Percentiles rank a stretch among this genome's conserved stretches.
These are phyloP conservation scores for Neosalanx taihuensis DNA, from an alignment of 2,797 vertebrate genomes.

Conservation along the genomic window DNA sequence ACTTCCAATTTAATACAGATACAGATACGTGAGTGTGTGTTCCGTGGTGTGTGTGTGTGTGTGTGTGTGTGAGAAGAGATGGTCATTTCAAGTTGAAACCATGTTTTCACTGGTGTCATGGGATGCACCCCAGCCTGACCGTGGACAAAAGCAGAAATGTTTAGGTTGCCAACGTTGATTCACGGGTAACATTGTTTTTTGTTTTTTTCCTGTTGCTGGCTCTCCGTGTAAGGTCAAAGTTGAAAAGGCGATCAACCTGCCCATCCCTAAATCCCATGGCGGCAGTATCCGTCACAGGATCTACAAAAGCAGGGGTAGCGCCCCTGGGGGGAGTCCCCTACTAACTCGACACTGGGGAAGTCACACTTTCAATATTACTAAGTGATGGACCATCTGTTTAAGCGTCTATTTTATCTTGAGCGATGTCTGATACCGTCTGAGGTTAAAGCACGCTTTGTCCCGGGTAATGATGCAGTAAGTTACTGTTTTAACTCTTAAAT, in stretches of 20 bases:
- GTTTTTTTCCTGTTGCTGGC: neutral
- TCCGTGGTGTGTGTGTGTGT: too few relatives aligned
- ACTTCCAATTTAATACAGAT: too few relatives aligned
- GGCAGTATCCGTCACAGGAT: slow-evolving; percentile 63
- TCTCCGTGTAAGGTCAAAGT: slow-evolving; percentile 13
- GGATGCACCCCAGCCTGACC: too few relatives aligned
- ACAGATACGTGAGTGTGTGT: too few relatives aligned
- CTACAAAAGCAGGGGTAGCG: slow-evolving; percentile 56
- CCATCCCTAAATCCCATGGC: slow-evolving; percentile 58
- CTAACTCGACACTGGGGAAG: slow-evolving; percentile 43
- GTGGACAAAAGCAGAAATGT: neutral
- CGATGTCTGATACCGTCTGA: neutral
- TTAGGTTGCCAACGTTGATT: slow-evolving; percentile 39
- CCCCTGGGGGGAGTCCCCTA: slow-evolving; percentile 48
- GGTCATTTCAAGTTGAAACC: too few relatives aligned
- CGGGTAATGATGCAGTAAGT: neutral
- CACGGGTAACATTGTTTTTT: slow-evolving; percentile 20
- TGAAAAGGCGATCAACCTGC: slow-evolving; percentile 54
- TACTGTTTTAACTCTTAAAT: neutral
- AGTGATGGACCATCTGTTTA: neutral
- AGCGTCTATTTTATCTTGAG: neutral
- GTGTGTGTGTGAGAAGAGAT: too few relatives aligned
- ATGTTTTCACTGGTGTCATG: too few relatives aligned
- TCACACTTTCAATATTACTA: slow-evolving; percentile 46
- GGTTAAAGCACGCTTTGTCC: neutral